These are phyloP conservation scores for Epinephelus malabaricus DNA, from an alignment of 2,797 vertebrate species.

Conservation along the genomic window DNA sequence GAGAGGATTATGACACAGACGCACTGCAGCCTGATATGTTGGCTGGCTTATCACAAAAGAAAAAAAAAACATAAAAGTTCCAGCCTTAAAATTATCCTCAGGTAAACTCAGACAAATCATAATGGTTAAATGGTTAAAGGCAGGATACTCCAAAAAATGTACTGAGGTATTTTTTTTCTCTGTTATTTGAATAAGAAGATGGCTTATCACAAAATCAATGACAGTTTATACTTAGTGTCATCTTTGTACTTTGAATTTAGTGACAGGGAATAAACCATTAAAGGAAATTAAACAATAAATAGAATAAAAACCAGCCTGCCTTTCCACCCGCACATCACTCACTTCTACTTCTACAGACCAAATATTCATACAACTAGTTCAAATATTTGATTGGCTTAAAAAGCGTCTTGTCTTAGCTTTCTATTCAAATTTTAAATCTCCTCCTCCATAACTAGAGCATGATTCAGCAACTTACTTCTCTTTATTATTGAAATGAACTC, in stretches of 20 bases:
- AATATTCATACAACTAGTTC: conserved; percentile 66
- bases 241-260: conserved; percentile 31
- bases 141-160: conserved; percentile 5
- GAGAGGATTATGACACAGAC: conserved; percentile 60
- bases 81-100: conserved; percentile 45
- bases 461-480: conserved; percentile 67
- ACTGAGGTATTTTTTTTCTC: neutral
- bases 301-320: conserved; percentile 35
- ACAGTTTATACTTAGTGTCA: conserved; percentile 29
- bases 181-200: conserved; percentile 3
- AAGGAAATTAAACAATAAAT: conserved; percentile 55
- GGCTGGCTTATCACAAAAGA: conserved; percentile 35
- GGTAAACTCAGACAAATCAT: conserved; percentile 32
- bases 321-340: conserved; percentile 50
- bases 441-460: conserved; percentile 56
- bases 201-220: conserved; percentile 27
- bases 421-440: conserved; percentile 69
- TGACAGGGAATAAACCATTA: conserved; percentile 20
- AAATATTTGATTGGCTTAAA: conserved; percentile 70
- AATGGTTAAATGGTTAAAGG: conserved; percentile 23
- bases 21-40: conserved; percentile 36
- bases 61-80: neutral
- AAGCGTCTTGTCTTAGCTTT: conserved; percentile 30
- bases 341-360: conserved; percentile 54
- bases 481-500: conserved; percentile 72